Evolutionary conservation across 2,113 vertebrate species (phyloP), one percentile per base, ranked within the genome.

Genomic region (Oceanodroma tethys): DNA sequence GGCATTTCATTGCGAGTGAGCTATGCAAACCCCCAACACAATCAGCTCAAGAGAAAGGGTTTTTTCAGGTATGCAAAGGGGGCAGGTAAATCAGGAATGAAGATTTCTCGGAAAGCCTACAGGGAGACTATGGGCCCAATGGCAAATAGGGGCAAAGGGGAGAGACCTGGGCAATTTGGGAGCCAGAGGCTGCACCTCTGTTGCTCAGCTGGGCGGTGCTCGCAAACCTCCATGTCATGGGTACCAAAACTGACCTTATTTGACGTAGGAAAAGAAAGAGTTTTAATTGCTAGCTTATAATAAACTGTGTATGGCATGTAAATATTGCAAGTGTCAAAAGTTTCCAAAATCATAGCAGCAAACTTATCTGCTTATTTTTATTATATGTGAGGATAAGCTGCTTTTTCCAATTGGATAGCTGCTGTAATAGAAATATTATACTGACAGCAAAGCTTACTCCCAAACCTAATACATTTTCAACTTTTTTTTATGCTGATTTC

Each of bases 401-500:
- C 6, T 91, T 86, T 96, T 97, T 95, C 91, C 95, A 88, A 78
- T 18, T 91, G 90, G 86, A 29, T 97, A 87, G 82, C 82, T 89
- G 56, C 83, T 88, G 86, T 84, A 97, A 96, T 91, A 83, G 95
- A 95, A 96, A 93, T 93, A 72, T 92, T 93, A 93, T 59, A 52
- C 85, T 85, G 88, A 76, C 84, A 97, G 88, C 86, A 86, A 60
- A 72, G 87, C 90, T 96, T 29, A 52, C 85, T 97, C 94, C 78
- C 88, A 27, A 81, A 81, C 50, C 91, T 95, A 95, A 93, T 95
- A 71, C 18, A 38, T 81, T 95, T 97, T 85, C 65, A 88, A 78
- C 76, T 93, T 94, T 93, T 94, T 93, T 94, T 93, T 18, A 81
- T 96, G 98, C 68, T 95, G 90, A 96, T 97, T 98, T 95, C 10